Evolutionary conservation across 2,888 invertebrate genomes (phyloP).

Genomic region (Dioctria linearis): DNA sequence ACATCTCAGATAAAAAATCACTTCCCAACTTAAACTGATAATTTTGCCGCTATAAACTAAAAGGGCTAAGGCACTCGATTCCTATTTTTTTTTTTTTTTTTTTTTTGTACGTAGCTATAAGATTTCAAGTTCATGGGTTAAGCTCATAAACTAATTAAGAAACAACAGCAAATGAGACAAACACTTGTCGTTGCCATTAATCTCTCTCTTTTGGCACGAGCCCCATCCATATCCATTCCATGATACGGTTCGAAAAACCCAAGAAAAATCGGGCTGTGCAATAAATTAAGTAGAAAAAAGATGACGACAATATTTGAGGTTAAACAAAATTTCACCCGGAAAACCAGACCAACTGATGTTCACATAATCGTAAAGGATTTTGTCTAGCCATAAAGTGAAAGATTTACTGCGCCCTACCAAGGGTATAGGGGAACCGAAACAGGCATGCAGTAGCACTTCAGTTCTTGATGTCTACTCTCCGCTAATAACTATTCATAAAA

Average conservation of each 20-base stretch:
- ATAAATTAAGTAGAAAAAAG: conserved; percentile 53
- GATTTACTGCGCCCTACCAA: conserved; percentile 47
- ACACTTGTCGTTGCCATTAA: conserved; percentile 41
- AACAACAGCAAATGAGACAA: neutral
- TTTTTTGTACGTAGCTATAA: neutral
- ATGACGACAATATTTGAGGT: conserved; percentile 53
- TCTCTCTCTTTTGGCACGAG: neutral
- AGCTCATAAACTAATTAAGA: conserved; percentile 17
- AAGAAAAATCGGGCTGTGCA: conserved; percentile 28
- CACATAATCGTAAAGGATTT: conserved; percentile 56
- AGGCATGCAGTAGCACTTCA: neutral
- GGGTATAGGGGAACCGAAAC: neutral
- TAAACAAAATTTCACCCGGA: conserved; percentile 40
- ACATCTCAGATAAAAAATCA: no score
- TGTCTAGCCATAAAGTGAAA: conserved; percentile 53
- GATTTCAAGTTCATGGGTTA: conserved; percentile 21
- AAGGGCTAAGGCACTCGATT: no score
- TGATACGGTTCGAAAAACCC: conserved; percentile 6
- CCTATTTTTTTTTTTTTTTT: no score
- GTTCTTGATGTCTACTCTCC: neutral
- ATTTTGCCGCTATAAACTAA: no score
- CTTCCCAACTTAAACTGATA: no score
- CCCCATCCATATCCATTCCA: neutral
- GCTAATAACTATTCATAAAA: conserved; percentile 24
- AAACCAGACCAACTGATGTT: conserved; percentile 32